Conservation (phyloP, 2,797 vertebrate species). For the Syngnathus acus region DNA sequence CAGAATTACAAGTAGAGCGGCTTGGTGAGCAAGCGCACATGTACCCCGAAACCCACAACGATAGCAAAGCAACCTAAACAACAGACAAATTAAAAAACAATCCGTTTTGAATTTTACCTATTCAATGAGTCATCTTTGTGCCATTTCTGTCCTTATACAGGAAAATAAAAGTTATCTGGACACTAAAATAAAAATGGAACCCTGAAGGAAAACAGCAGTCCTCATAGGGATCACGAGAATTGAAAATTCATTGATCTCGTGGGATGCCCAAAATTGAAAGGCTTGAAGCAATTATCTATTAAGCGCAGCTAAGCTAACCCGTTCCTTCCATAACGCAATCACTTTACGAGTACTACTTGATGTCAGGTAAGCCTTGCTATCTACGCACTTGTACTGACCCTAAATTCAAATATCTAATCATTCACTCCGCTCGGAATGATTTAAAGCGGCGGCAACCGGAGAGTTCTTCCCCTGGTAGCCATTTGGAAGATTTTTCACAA, state of each 20-base stretch:
- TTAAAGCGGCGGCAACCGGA: constrained; percentile 36
- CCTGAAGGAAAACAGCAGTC: too few relatives aligned
- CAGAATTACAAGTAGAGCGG: constrained; percentile 26
- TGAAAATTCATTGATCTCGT: constrained; percentile 1
- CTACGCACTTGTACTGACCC: constrained; percentile 38
- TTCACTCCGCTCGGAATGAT: constrained; percentile 32
- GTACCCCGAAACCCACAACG: not conserved
- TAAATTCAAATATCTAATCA: constrained; percentile 48
- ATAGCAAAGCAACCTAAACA: not conserved
- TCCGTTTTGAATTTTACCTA: too few relatives aligned
- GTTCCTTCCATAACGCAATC: constrained; percentile 26
- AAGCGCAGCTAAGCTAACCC: constrained; percentile 7
- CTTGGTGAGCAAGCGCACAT: constrained; percentile 5
- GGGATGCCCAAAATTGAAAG: constrained; percentile 2
- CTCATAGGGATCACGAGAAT: too few relatives aligned
- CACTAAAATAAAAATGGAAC: too few relatives aligned
- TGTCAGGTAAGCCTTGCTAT: constrained; percentile 25
- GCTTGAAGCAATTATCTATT: constrained; percentile 19
- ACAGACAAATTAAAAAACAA: not conserved
- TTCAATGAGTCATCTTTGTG: too few relatives aligned
- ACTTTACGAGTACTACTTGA: constrained; percentile 20
- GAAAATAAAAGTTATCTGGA: too few relatives aligned
- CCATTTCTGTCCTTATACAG: too few relatives aligned
- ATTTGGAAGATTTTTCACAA: constrained; percentile 61
- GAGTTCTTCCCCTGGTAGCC: constrained; percentile 48